Base-by-base conservation (phyloP, 1,140 invertebrate genomes). In the Drosophila ambigua region DNA sequence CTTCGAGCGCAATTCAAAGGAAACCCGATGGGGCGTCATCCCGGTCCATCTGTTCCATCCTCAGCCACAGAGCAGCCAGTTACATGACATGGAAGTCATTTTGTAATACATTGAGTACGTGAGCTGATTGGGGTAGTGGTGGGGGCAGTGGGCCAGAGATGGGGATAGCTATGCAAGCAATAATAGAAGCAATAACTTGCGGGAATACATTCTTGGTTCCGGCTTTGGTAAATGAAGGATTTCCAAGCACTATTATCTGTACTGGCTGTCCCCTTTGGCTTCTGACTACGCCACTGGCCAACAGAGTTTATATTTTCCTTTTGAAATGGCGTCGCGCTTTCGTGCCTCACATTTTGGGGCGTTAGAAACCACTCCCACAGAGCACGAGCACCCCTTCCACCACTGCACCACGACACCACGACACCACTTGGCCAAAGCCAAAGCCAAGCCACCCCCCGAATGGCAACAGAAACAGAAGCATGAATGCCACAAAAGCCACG, bases 71-170 rank as follows among this genome's bases (percentile, higher is more conserved):
- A 66, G 60, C 71, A 79, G 69, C 78, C 83, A 87, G 83, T 87
- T 88, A 87, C 83, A 88, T 79, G 68, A 87, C 68, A 72, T 71
- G 75, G 84, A 84, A 83, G 83, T 82, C 84, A 88, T 79, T 85
- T 81, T 81, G 78, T 85, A 85, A 80, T 77, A 78, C 68, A 82
- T 81, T 73, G 74, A 87, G 71, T 85, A 87, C 82, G 77, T 85
- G 81, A 78, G 82, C 82, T 66, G 62, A 58, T 64, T 59, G 53
- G 39, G 23, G 46, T 20, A 45, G 52, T 23, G 54, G 7, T n/a
- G 60, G 13, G 23, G 7, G 15, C 6, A 4, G 24, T 3, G 20
- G 39, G 55, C 35, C 35, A 15, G 16, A 8, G 5, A 7, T 13
- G 9, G 43, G 41, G 39, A 31, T 45, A 45, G 41, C 24, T 16